Evolutionary conservation across 2,113 vertebrate species (phyloP).

Genomic region (Coracopsis vasa): DNA sequence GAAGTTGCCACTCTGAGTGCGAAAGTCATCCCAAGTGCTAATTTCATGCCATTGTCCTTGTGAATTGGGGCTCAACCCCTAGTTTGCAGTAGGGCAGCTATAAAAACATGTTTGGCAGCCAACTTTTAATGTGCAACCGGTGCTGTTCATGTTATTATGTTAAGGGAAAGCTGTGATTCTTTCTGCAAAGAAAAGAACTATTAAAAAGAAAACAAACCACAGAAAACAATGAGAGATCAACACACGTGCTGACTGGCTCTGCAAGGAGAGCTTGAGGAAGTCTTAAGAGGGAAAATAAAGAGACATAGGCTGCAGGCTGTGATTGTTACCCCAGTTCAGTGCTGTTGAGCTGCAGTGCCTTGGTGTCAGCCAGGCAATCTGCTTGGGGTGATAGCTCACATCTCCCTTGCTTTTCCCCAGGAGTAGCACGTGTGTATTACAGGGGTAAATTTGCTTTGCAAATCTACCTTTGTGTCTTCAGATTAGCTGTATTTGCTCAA

Average conservation of each 20-base stretch:
- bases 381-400: not conserved
- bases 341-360: not conserved
- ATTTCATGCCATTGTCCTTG: accelerated
- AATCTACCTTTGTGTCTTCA: not conserved
- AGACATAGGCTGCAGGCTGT: not conserved
- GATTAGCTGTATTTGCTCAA: slow-evolving; percentile 31
- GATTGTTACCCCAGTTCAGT: not conserved
- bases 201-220: not conserved
- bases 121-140: not conserved
- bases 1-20: not conserved
- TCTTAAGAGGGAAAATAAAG: not conserved
- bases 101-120: not conserved
- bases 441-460: slow-evolving; percentile 6
- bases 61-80: not conserved
- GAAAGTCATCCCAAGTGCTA: not conserved
- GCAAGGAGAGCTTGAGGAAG: not conserved
- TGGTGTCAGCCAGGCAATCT: not conserved
- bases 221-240: not conserved
- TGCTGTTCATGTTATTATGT: not conserved
- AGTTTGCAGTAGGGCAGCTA: not conserved
- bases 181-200: not conserved
- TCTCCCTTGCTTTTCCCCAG: not conserved
- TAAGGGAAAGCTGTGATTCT: not conserved
- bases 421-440: not conserved
- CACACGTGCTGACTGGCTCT: not conserved